A percentile compares a stretch with the other conserved stretches of the same genome.
Conservation (phyloP, 2,113 vertebrate genomes). For the Ciconia stormi region DNA sequence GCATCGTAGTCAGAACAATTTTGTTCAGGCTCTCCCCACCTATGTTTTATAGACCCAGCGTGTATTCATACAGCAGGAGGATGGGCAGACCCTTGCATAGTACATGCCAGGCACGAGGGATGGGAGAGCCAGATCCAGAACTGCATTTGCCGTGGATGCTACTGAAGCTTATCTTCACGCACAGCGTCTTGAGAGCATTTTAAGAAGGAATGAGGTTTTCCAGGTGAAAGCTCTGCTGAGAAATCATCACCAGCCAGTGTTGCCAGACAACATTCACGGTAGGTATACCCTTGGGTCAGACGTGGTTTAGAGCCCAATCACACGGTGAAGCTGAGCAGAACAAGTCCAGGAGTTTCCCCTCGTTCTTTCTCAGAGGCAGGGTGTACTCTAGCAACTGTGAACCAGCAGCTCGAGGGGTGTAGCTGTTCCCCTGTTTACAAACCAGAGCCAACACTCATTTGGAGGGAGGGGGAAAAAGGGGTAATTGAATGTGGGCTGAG, state of each 20-base stretch:
- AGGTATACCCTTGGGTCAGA: not conserved
- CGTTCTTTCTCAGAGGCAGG: not conserved
- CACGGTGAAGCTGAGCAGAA: not conserved
- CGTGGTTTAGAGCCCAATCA: not conserved
- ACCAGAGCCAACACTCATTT: not conserved
- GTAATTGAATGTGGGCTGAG: not conserved
- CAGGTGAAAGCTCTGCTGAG: slow-evolving; percentile 37
- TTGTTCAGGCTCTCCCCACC: not conserved
- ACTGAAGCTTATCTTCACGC: not conserved
- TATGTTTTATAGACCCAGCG: not conserved
- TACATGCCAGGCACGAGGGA: not conserved
- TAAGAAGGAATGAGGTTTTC: slow-evolving; percentile 26
- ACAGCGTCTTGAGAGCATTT: not conserved
- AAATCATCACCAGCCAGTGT: not conserved
- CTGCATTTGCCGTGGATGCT: slow-evolving; percentile 15
- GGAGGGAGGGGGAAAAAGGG: not conserved
- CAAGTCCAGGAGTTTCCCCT: not conserved
- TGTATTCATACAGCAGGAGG: not conserved
- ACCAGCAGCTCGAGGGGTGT: not conserved
- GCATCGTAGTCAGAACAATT: not conserved
- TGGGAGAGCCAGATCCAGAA: not conserved
- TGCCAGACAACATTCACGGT: not conserved
- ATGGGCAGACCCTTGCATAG: not conserved
- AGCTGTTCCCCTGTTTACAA: not conserved
- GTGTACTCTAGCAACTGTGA: not conserved